Base-by-base conservation (phyloP, 2,797 vertebrate species). In the Alexandromys oeconomus region DNA sequence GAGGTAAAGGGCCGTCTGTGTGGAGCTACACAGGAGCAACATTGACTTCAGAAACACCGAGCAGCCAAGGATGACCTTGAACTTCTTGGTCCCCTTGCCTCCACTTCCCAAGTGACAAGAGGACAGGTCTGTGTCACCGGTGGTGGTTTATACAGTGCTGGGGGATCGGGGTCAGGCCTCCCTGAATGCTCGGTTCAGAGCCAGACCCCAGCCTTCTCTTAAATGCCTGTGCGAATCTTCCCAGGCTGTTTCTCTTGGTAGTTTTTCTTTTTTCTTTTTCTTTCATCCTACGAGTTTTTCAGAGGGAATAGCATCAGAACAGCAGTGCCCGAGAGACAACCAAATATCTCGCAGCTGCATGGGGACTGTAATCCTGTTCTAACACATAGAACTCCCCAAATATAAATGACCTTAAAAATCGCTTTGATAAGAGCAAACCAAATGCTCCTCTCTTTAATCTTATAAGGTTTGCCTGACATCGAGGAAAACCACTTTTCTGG, bases 381-480 rank as follows among this genome's bases (percentile, higher is more conserved):
- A 92, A 90, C 85, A 85, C 92, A 85, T 9, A 54, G 59, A 94
- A 85, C 31, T 51, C 92, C 80, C n/a, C 43, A 92, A 88, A 86
- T 57, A 87, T 27, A 96, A 95, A 48, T 69, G 51, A 84, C 54
- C 80, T 91, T 57, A 89, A 93, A 87, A 93, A 91, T 40, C 73
- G 34, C 40, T 96, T 51, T 91, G 87, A 81, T 81, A 87, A 63
- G 80, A 11, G 4, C 71, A 91, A 54, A 80, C 34, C 77, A 67
- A 79, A 87, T 85, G 51, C 40, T 85, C 85, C 74, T 86, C 3
- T 78, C 92, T 89, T 87, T 76, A 95, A 92, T 76, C 63, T 89
- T 86, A 71, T 78, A 65, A 67, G 40, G n/a, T 69, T 87, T 92
- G 65, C 67, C 86, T 87, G 69, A 61, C 73, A 65, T 94, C 86